Conservation (phyloP, 2,113 vertebrate genomes). For the human region DNA sequence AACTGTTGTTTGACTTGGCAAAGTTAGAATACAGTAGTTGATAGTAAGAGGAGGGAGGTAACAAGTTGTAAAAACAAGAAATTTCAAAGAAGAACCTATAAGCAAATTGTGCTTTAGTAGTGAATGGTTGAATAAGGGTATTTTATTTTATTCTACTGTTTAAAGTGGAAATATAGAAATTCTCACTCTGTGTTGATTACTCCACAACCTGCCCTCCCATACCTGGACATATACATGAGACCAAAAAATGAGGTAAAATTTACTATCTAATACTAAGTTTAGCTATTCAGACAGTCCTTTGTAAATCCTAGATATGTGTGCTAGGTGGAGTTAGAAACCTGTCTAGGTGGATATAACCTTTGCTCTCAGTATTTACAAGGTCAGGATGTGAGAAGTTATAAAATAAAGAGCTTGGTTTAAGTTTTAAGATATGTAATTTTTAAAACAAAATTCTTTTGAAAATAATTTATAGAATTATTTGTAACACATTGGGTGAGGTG, state of each 20-base stretch:
- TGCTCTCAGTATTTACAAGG: neutral
- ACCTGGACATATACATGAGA: neutral
- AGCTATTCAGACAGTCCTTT: neutral
- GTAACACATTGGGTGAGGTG: neutral
- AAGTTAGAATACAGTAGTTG: neutral
- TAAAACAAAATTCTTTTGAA: neutral
- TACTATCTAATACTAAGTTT: neutral
- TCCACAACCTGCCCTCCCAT: neutral
- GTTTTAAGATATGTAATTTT: neutral
- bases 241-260: neutral
- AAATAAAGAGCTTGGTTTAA: neutral
- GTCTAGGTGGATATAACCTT: neutral
- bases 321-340: neutral
- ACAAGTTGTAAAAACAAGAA: neutral
- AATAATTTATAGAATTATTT: neutral
- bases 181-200: neutral
- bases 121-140: neutral
- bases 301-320: neutral
- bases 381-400: neutral
- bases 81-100: neutral
- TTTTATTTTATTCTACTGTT: neutral
- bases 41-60: neutral
- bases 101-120: neutral
- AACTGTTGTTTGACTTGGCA: constrained; percentile 59
- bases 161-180: neutral